phyloP scores from a whole-genome alignment of 2,113 vertebrate genomes.

The Morone saxatilis region DNA sequence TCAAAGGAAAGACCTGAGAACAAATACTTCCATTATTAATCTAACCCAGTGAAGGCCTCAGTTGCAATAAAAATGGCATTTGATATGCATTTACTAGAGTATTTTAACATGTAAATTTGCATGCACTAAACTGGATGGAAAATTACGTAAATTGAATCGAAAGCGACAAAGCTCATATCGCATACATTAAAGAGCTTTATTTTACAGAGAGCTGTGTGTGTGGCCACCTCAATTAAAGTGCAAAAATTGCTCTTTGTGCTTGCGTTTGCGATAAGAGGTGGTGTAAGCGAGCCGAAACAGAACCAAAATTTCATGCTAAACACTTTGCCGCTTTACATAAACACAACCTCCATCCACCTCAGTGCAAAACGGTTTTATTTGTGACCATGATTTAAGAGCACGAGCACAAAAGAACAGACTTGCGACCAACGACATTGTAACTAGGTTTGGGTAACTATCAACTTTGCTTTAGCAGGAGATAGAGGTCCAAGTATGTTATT shows the following conservation, averaged over 20 bases:
- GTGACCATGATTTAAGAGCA: not conserved
- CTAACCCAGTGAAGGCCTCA: not conserved
- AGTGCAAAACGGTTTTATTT: not conserved
- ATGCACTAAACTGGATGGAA: not conserved
- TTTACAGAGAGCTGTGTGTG: constrained; percentile 4
- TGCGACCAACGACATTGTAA: not conserved
- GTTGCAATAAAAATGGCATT: not conserved
- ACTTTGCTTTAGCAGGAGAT: not conserved
- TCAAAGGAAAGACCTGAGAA: constrained; percentile 4
- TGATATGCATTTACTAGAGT: not conserved
- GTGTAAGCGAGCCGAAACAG: constrained; percentile 10
- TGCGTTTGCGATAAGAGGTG: constrained; percentile 21
- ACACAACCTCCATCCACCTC: constrained; percentile 9
- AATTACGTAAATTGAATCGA: constrained; percentile 10
- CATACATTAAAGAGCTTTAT: constrained; percentile 9
- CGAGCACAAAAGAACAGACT: not conserved
- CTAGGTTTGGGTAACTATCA: not conserved
- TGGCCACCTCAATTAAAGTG: not conserved
- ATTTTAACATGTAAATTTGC: not conserved
- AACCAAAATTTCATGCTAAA: constrained; percentile 19
- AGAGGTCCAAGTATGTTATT: not conserved
- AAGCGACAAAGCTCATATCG: constrained; percentile 1
- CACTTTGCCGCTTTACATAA: constrained; percentile 43
- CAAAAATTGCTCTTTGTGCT: constrained; percentile 32
- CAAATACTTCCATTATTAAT: constrained; percentile 6